phyloP scores from a whole-genome alignment of 2,888 invertebrate genomes.

The Trissolcus brochymenae region DNA sequence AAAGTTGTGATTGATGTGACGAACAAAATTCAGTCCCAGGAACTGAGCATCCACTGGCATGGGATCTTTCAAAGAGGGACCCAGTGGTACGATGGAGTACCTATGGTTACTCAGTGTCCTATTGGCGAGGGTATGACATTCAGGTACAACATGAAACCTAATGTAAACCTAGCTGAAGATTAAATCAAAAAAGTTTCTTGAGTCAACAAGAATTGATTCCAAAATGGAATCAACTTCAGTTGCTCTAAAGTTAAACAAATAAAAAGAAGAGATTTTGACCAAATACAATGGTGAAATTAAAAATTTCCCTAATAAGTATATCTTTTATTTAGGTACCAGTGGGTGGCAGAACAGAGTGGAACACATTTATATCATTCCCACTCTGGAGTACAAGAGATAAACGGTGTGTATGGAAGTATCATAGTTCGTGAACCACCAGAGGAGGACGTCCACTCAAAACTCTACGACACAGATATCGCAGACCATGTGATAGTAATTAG shows the following conservation, averaged over 20 bases:
- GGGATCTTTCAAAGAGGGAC: slow-evolving; percentile 89
- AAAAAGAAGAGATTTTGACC: too few species aligned
- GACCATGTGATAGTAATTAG: slow-evolving; percentile 79
- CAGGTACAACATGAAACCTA: slow-evolving; percentile 77
- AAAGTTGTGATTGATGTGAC: slow-evolving; percentile 90
- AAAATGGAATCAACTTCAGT: too few species aligned
- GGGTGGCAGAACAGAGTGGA: slow-evolving; percentile 69
- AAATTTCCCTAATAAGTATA: too few species aligned
- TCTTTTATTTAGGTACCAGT: slow-evolving; percentile 69
- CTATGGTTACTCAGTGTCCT: slow-evolving; percentile 92
- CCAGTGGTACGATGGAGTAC: slow-evolving; percentile 93
- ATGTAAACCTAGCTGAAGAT: too few species aligned
- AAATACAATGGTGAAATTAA: too few species aligned
- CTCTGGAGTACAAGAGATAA: slow-evolving; percentile 78
- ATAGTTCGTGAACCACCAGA: slow-evolving; percentile 78
- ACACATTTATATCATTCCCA: slow-evolving; percentile 76
- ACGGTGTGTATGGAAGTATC: slow-evolving; percentile 80
- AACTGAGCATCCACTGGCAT: slow-evolving; percentile 94
- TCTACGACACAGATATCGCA: slow-evolving; percentile 77
- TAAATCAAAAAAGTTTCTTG: background rate
- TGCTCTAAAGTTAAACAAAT: too few species aligned
- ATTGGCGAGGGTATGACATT: slow-evolving; percentile 90
- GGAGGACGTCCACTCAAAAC: slow-evolving; percentile 42
- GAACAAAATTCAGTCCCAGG: slow-evolving; percentile 91
- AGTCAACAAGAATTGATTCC: background rate